Conservation (phyloP, 2,113 vertebrate genomes). For the Phalacrocorax pelagicus region DNA sequence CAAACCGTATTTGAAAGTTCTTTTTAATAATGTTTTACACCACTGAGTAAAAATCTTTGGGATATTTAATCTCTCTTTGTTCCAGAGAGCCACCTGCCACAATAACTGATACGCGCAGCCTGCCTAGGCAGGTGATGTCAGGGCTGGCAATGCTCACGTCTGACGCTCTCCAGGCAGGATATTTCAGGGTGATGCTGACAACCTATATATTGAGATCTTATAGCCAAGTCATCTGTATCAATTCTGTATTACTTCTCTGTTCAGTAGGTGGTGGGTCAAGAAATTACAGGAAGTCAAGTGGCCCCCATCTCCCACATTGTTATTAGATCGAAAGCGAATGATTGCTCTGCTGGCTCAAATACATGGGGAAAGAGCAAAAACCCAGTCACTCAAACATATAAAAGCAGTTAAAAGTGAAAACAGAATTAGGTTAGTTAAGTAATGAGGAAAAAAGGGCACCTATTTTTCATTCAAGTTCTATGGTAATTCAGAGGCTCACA, state of each 20-base stretch:
- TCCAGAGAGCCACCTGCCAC: not conserved
- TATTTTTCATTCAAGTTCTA: not conserved
- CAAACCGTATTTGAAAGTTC: not conserved
- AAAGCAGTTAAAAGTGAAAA: not conserved
- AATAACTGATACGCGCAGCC: not conserved
- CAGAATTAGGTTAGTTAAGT: not conserved
- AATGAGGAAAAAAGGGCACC: not conserved
- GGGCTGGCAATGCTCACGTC: not conserved
- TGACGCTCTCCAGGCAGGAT: not conserved
- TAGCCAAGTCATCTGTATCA: not conserved
- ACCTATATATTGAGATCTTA: not conserved
- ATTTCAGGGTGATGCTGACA: slow-evolving; percentile 16
- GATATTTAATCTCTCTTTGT: not conserved
- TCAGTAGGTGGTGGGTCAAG: not conserved
- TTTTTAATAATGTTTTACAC: not conserved
- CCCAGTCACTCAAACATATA: not conserved
- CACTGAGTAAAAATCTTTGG: not conserved
- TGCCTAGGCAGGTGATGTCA: slow-evolving; percentile 32
- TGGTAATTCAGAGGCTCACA: not conserved
- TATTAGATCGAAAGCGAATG: not conserved
- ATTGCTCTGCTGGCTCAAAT: not conserved
- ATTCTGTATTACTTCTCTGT: not conserved
- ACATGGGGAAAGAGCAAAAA: not conserved
- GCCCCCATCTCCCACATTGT: not conserved
- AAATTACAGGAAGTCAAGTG: slow-evolving; percentile 32